Conservation (phyloP, 2,797 vertebrate genomes). For the Silurus lanzhouensis region DNA sequence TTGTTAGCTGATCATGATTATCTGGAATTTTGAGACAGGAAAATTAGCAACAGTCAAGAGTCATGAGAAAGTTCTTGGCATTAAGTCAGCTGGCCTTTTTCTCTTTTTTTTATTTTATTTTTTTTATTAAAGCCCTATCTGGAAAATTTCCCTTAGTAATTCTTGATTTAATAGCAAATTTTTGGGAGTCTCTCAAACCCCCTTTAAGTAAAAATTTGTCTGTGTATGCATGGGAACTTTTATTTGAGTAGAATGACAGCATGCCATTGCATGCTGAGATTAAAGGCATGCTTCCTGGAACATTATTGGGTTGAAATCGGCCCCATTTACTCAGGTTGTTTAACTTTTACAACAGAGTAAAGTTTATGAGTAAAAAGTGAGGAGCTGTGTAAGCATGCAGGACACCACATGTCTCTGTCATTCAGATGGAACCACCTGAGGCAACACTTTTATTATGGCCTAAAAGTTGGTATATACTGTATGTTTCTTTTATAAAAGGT, state of each 20-base stretch:
- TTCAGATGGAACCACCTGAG: background rate
- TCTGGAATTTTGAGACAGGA: background rate
- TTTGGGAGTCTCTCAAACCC: background rate
- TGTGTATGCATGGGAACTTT: conserved; percentile 1
- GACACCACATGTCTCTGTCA: background rate
- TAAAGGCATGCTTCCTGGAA: background rate
- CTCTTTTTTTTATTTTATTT: background rate
- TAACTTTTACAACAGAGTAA: conserved; percentile 35
- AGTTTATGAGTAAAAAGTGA: conserved; percentile 13
- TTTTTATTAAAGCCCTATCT: background rate
- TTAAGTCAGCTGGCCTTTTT: background rate
- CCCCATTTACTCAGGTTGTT: conserved; percentile 17
- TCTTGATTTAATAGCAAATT: background rate
- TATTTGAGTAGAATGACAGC: background rate
- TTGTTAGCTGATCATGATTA: background rate
- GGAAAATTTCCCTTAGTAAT: background rate
- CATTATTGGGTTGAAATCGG: conserved; percentile 19
- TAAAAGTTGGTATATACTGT: background rate
- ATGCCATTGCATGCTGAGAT: conserved; percentile 8
- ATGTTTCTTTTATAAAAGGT: background rate
- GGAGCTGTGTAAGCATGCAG: background rate
- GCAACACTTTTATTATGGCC: background rate
- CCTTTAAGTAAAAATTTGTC: background rate
- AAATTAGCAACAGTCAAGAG: background rate
- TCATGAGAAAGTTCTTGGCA: background rate